Evolutionary conservation across 2,797 vertebrate genomes (phyloP).

Genomic region (Gobionotothen gibberifrons): DNA sequence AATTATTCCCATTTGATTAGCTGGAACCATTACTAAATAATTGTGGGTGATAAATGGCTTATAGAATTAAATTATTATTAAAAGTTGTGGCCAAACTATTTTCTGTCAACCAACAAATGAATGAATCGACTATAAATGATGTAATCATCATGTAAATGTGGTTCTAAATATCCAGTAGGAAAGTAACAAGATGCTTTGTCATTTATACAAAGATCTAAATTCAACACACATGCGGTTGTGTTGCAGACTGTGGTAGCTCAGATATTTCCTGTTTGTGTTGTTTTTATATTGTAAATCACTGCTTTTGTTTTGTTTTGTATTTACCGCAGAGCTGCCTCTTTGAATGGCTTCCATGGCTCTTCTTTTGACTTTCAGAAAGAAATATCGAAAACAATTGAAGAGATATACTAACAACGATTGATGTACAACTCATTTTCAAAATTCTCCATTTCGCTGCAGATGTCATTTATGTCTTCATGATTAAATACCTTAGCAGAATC

Average conservation of each 20-base stretch:
- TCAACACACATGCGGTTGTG: background rate
- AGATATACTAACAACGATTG: too few species aligned
- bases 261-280: conserved; percentile 18
- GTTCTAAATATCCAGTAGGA: background rate
- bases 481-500: too few species aligned
- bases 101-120: background rate
- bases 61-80: background rate
- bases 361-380: too few species aligned
- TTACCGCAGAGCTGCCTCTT: conserved; percentile 22
- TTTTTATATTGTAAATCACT: background rate
- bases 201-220: background rate
- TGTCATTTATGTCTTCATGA: too few species aligned
- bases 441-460: too few species aligned
- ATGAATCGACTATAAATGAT: background rate
- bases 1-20: too few species aligned
- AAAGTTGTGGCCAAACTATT: background rate
- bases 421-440: too few species aligned
- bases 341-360: background rate
- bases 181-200: background rate
- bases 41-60: background rate
- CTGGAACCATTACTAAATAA: too few species aligned
- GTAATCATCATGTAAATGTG: background rate
- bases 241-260: conserved; percentile 16
- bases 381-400: too few species aligned
- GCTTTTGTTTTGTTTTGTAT: conserved; percentile 11